Base-by-base conservation (phyloP, 1,140 invertebrate species). In the Lethrus apterus region DNA sequence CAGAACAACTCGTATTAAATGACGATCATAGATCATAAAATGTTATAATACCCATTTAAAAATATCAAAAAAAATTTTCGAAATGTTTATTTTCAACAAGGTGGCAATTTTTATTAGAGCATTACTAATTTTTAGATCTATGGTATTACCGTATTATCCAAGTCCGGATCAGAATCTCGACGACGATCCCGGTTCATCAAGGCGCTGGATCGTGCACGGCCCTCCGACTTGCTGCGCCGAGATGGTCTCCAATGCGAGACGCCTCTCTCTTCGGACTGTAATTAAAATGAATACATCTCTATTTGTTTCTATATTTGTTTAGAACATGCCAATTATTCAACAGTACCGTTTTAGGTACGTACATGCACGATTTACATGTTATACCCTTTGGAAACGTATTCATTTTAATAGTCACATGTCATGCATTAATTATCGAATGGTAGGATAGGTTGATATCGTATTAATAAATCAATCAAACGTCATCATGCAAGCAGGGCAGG, bases 161-260 rank as follows among this genome's bases (percentile, higher is more conserved):
- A 45, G 52, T 66, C 64, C 46, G 64, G 56, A 49, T 66, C 62
- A 30, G 64, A 64, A 52, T 66, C 64, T 46, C 62, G 52, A 44
- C 60, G 55, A 15, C 57, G 49, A 38, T 54, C 55, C 35, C 52
- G 54, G 35, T 45, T 38, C 63, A 70, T 77, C 54, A 71, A 33
- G 44, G 48, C 50, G 54, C 38, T 67, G 9, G 67, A 69, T 68
- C 73, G 70, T 34, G 56, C 47, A 70, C 80, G 80, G 24, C 80
- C 80, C 59, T 83, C 81, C 30, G 81, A 83, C 69, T 81, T 83
- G 74, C 81, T 83, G 56, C 81, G 74, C 23, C 81, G 69, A 38
- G 73, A 73, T 50, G 70, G 66, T 56, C 57, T 63, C 62, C 58
- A 66, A 48, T 64, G 56, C 29, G 67, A 64, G 48, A 58, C 65